Percentiles rank a stretch among this genome's conserved stretches.
phyloP scores from a whole-genome alignment of 1,140 invertebrate species.

The Lordiphosa collinella region DNA sequence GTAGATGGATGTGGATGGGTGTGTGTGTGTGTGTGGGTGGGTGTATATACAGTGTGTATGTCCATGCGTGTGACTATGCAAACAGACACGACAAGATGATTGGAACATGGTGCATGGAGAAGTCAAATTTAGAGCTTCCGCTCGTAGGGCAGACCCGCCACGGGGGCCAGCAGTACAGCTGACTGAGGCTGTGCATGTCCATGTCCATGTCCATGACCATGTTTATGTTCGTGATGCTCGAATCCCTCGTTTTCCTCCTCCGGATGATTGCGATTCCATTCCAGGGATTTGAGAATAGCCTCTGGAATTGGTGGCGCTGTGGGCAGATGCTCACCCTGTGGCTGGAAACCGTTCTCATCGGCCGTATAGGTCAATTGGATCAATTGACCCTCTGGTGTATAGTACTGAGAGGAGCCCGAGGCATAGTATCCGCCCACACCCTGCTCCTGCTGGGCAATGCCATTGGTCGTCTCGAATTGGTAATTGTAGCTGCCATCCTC shows the following conservation, averaged over 20 bases:
- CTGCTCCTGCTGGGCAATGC: conserved; percentile 82
- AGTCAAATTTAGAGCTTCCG: conserved; percentile 48
- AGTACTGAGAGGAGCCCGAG: conserved; percentile 63
- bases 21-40: conserved; percentile 12
- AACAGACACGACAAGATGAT: conserved; percentile 30
- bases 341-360: conserved; percentile 83
- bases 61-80: conserved; percentile 33
- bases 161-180: conserved; percentile 33
- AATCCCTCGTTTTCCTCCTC: conserved; percentile 52
- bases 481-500: conserved; percentile 81
- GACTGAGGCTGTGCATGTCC: conserved; percentile 31
- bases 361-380: conserved; percentile 82
- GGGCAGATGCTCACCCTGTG: conserved; percentile 81
- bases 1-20: conserved; percentile 31
- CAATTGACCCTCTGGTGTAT: conserved; percentile 78
- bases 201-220: conserved; percentile 23
- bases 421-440: conserved; percentile 79
- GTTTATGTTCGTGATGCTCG: conserved; percentile 29
- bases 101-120: neutral
- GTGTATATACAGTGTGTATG: conserved; percentile 27
- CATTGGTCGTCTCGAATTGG: conserved; percentile 83
- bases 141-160: conserved; percentile 54
- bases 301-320: conserved; percentile 80
- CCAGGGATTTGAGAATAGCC: conserved; percentile 78
- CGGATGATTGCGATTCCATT: conserved; percentile 80